A percentile compares a stretch with the other conserved stretches of the same genome.
Conservation (phyloP, 2,113 vertebrate genomes). For the Seriola aureovittata region DNA sequence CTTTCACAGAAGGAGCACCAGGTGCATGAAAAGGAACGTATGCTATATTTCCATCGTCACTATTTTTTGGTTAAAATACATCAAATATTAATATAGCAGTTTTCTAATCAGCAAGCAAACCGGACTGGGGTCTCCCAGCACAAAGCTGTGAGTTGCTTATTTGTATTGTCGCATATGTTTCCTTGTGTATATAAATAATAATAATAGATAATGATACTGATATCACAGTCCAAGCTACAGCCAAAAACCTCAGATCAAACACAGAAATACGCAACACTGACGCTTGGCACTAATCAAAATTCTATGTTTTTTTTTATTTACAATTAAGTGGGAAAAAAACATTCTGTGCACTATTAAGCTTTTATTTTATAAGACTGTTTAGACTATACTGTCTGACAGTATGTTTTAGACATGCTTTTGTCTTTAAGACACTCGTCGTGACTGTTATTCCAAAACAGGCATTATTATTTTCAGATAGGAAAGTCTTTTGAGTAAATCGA, state of each 20-base stretch:
- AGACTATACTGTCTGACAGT: not conserved
- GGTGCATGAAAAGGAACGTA: not conserved
- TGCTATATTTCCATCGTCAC: not conserved
- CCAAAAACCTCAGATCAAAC: not conserved
- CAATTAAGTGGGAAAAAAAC: not conserved
- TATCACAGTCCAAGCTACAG: not conserved
- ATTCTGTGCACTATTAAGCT: not conserved
- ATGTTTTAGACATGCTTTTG: not conserved
- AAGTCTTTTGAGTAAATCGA: not conserved
- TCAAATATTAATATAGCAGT: not conserved
- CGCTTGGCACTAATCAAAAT: not conserved
- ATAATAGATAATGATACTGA: not conserved
- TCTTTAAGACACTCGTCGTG: not conserved
- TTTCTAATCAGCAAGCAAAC: not conserved
- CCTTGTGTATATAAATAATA: not conserved
- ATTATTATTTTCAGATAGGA: not conserved
- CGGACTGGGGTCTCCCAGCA: not conserved
- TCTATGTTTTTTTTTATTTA: not conserved
- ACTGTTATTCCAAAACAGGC: not conserved
- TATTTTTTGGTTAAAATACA: not conserved
- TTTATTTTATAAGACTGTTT: not conserved
- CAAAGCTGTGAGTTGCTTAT: not conserved
- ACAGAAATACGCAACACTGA: not conserved
- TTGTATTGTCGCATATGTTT: not conserved
- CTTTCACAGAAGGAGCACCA: not conserved